These are phyloP conservation scores for Leptinotarsa tumamoca DNA, from an alignment of 2,888 invertebrate genomes.

Conservation along the genomic window DNA sequence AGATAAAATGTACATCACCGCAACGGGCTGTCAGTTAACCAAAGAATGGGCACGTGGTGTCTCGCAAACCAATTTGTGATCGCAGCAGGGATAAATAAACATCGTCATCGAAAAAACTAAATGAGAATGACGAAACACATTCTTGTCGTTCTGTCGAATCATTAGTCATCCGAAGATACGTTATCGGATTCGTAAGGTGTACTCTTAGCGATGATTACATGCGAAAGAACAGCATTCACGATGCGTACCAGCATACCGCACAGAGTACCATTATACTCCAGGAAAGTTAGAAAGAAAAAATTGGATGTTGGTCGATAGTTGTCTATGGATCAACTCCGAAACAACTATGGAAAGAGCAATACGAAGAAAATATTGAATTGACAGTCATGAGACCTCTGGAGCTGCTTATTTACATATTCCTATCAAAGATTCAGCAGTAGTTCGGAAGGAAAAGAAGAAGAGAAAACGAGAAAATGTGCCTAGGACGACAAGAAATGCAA, in stretches of 20 bases:
- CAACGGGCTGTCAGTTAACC: conserved; percentile 36
- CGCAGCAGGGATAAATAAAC: conserved; percentile 74
- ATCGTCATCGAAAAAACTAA: conserved; percentile 65
- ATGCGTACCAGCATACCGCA: conserved; percentile 18
- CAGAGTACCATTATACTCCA: not conserved
- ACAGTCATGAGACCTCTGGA: no score
- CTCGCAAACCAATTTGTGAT: conserved; percentile 74
- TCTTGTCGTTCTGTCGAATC: conserved; percentile 63
- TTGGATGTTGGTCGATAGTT: not conserved
- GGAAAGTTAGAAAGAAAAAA: not conserved
- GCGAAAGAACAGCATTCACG: conserved; percentile 48
- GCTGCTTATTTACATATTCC: no score
- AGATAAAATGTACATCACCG: not conserved
- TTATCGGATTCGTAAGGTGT: conserved; percentile 65
- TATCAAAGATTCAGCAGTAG: no score
- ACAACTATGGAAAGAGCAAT: no score
- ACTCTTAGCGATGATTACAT: conserved; percentile 65
- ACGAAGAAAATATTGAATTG: no score
- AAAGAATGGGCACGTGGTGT: conserved; percentile 62
- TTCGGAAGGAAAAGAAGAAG: no score
- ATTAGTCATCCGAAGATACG: conserved; percentile 66
- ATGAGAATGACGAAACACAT: conserved; percentile 74
- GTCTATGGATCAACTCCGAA: no score
- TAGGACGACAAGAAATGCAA: no score
- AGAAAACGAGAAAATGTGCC: no score